Percentiles rank a stretch among this genome's conserved stretches.
phyloP scores from a whole-genome alignment of 35 echinoderm and acorn worm genomes.

The Patiria miniata region DNA sequence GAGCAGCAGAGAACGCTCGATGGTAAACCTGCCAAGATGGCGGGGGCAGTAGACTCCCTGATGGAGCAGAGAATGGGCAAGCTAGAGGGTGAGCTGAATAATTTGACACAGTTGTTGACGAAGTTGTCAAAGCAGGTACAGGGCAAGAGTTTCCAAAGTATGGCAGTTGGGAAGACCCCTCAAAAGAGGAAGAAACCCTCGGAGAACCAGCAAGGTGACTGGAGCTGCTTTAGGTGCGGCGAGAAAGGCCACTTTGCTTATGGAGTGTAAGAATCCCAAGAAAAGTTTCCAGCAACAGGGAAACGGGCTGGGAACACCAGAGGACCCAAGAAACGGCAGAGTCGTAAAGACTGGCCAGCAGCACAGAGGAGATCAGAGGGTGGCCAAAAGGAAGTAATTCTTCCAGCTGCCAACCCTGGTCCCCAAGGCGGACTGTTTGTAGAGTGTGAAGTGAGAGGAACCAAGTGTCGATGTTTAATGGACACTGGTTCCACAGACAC shows the following conservation, averaged over 20 bases:
- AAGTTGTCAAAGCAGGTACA: too few relatives aligned
- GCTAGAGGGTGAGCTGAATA: slow-evolving; percentile 1
- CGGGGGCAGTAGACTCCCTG: not conserved
- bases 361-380: too few relatives aligned
- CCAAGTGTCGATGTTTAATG: not conserved
- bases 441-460: not conserved
- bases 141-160: too few relatives aligned
- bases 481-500: too few relatives aligned
- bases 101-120: too few relatives aligned
- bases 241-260: not conserved
- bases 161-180: too few relatives aligned
- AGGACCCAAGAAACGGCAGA: too few relatives aligned
- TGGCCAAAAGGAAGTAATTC: too few relatives aligned
- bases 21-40: not conserved
- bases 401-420: not conserved
- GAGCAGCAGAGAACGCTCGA: not conserved
- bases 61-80: not conserved
- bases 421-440: not conserved
- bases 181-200: not conserved
- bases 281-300: not conserved
- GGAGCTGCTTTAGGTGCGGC: not conserved
- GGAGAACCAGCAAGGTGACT: not conserved
- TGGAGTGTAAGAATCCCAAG: not conserved
- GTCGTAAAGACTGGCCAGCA: too few relatives aligned
- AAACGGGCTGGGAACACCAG: slow-evolving; percentile 15